Evolutionary conservation across 2,888 invertebrate genomes (phyloP).

Genomic region (Temnothorax rugatulus): DNA sequence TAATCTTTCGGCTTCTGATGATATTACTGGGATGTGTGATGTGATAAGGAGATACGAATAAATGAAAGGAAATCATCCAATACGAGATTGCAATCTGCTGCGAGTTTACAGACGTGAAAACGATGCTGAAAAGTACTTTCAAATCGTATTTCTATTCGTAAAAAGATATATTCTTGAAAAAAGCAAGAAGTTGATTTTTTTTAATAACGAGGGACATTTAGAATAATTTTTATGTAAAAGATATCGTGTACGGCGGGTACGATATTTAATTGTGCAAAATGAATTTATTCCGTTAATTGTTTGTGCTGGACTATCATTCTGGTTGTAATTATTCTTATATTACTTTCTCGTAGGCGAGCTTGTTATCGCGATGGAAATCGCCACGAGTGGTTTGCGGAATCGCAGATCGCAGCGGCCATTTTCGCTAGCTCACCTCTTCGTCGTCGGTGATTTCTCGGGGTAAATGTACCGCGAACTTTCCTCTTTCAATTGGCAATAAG

Average conservation of each 20-base stretch:
- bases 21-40: slow-evolving; percentile 59
- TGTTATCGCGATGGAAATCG: slow-evolving; percentile 72
- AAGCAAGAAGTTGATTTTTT: background rate
- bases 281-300: slow-evolving; percentile 17
- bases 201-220: background rate
- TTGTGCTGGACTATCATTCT: slow-evolving; percentile 10
- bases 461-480: slow-evolving; percentile 85
- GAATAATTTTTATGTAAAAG: slow-evolving; percentile 13
- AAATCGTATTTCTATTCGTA: background rate
- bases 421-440: slow-evolving; percentile 76
- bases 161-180: background rate
- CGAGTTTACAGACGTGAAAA: slow-evolving; percentile 13
- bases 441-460: slow-evolving; percentile 80
- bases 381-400: slow-evolving; percentile 69
- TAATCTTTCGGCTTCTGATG: slow-evolving; percentile 53
- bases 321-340: slow-evolving; percentile 25
- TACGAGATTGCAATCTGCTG: slow-evolving; percentile 29
- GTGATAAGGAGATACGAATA: slow-evolving; percentile 66
- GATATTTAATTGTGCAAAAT: background rate
- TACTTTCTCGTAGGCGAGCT: slow-evolving; percentile 63
- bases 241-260: background rate
- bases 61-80: slow-evolving; percentile 64
- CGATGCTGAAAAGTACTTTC: background rate
- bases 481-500: slow-evolving; percentile 85
- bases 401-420: slow-evolving; percentile 74